Evolutionary conservation across 2,888 invertebrate genomes (phyloP).

Genomic region (Xylophagus ater): DNA sequence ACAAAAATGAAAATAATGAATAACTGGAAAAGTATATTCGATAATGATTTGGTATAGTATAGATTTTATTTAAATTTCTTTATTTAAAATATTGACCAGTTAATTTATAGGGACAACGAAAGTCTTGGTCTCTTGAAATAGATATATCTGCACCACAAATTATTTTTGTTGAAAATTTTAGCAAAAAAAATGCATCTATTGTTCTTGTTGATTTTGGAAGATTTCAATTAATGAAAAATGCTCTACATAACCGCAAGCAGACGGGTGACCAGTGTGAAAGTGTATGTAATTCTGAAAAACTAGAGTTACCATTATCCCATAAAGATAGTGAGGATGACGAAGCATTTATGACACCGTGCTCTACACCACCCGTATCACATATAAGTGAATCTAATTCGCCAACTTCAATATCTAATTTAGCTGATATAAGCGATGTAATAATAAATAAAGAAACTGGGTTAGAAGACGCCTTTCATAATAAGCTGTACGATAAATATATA

Average conservation of each 20-base stretch:
- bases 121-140: slow-evolving; percentile 76
- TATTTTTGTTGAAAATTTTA: slow-evolving; percentile 72
- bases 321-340: slow-evolving; percentile 44
- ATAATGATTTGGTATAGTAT: slow-evolving; percentile 46
- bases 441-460: slow-evolving; percentile 50
- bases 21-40: slow-evolving; percentile 64
- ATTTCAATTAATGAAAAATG: slow-evolving; percentile 41
- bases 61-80: slow-evolving; percentile 5
- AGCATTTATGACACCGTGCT: slow-evolving; percentile 73
- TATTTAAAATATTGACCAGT: slow-evolving; percentile 1
- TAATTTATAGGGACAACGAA: slow-evolving; percentile 47
- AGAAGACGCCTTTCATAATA: slow-evolving; percentile 52
- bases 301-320: slow-evolving; percentile 18
- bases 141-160: slow-evolving; percentile 92
- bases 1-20: slow-evolving; percentile 63
- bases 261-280: slow-evolving; percentile 8
- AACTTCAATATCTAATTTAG: slow-evolving; percentile 30
- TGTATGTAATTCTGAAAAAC: no score
- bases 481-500: slow-evolving; percentile 65
- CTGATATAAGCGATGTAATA: slow-evolving; percentile 47
- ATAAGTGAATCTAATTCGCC: slow-evolving; percentile 48
- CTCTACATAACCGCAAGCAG: slow-evolving; percentile 19
- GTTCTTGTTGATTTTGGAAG: slow-evolving; percentile 87
- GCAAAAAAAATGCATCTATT: slow-evolving; percentile 61
- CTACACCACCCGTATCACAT: slow-evolving; percentile 69